Conservation (phyloP, 2,113 vertebrate species). For the Pycnonotus jocosus region DNA sequence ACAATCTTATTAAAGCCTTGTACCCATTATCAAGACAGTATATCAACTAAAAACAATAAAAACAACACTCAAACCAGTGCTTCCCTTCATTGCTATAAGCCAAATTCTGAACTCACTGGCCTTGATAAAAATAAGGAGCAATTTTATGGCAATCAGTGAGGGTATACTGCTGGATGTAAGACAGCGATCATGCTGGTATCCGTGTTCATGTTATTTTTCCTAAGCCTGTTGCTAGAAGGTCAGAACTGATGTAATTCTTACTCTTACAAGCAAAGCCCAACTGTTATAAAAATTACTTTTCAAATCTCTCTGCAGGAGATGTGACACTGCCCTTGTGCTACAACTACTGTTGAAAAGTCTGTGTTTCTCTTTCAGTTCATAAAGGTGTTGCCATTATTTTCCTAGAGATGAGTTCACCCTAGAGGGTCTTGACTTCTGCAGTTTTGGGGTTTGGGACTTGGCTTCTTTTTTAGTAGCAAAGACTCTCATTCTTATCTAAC, state of each 20-base stretch:
- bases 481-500: not conserved
- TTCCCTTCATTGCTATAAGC: not conserved
- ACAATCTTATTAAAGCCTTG: not conserved
- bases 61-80: not conserved
- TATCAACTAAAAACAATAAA: not conserved
- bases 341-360: not conserved
- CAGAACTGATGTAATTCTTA: constrained; percentile 34
- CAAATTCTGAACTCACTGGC: not conserved
- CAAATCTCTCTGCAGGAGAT: constrained; percentile 24
- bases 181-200: not conserved
- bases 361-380: not conserved
- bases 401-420: not conserved
- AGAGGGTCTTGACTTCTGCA: not conserved
- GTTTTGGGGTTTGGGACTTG: not conserved
- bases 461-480: not conserved
- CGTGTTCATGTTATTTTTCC: not conserved
- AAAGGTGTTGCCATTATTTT: not conserved
- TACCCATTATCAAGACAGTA: not conserved
- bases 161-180: not conserved
- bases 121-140: not conserved
- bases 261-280: not conserved
- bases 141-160: not conserved
- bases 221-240: constrained; percentile 38
- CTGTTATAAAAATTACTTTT: constrained; percentile 26
- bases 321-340: not conserved